These are phyloP conservation scores for Lepidonotus clava DNA, from an alignment of 2,888 invertebrate genomes.

Conservation along the genomic window DNA sequence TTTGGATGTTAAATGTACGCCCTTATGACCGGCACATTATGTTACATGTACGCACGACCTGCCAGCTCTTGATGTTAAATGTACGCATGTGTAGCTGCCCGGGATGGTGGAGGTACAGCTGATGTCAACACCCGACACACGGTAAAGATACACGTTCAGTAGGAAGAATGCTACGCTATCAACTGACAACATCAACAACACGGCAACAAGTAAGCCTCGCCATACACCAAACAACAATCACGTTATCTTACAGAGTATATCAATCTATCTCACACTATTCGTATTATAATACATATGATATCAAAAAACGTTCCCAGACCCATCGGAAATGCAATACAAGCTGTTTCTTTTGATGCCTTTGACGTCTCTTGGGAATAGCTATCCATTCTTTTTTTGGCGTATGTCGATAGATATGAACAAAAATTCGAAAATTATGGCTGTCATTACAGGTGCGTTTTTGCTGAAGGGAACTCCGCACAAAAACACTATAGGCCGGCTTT, in stretches of 20 bases:
- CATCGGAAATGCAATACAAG: slow-evolving; percentile 28
- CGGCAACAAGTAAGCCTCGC: background rate
- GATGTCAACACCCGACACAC: too few relatives aligned
- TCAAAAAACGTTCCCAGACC: background rate
- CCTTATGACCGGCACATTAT: too few relatives aligned
- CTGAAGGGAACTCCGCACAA: background rate
- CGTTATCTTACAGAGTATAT: background rate
- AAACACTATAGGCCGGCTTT: slow-evolving; percentile 31
- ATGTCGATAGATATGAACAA: background rate
- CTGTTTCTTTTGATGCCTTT: slow-evolving; percentile 8
- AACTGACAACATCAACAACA: background rate
- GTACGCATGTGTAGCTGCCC: too few relatives aligned
- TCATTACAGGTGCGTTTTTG: background rate
- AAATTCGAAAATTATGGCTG: background rate
- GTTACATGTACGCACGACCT: too few relatives aligned
- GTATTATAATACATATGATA: background rate
- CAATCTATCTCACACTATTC: background rate
- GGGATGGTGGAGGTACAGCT: too few relatives aligned
- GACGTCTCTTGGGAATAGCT: background rate
- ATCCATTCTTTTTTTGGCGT: background rate
- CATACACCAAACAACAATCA: background rate
- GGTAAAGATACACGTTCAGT: background rate
- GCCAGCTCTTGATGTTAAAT: too few relatives aligned
- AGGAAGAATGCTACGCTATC: background rate
- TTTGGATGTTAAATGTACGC: too few relatives aligned